phyloP scores from a whole-genome alignment of 2,797 vertebrate species.

The Argya squamiceps region DNA sequence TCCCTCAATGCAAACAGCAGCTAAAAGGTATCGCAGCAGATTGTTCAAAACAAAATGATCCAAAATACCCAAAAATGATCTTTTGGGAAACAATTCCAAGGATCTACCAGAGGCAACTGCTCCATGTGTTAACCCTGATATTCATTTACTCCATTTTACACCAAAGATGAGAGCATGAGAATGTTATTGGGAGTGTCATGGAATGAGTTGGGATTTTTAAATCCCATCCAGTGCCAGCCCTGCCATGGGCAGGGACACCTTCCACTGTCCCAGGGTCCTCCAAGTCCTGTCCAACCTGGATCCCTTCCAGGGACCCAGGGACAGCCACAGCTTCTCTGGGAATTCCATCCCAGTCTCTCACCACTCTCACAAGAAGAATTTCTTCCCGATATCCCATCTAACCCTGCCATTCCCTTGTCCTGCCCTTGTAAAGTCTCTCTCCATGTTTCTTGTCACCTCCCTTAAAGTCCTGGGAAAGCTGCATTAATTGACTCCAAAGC shows the following conservation, averaged over 20 bases:
- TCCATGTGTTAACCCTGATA: background rate
- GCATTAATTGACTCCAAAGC: background rate
- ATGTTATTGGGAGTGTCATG: rapidly evolving
- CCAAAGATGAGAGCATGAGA: background rate
- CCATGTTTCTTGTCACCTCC: background rate
- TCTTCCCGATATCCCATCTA: background rate
- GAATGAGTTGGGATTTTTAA: background rate
- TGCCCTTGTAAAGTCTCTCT: background rate
- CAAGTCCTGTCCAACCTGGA: background rate
- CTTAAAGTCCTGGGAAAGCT: background rate
- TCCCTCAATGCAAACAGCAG: background rate
- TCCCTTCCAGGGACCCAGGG: background rate
- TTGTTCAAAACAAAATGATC: background rate
- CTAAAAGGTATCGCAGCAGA: background rate
- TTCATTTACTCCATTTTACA: background rate
- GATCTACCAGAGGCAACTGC: background rate
- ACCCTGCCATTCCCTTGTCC: too few relatives aligned
- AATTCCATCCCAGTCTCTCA: background rate
- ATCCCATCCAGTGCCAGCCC: rapidly evolving
- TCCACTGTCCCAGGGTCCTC: rapidly evolving
- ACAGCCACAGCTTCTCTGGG: background rate
- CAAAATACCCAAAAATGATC: background rate
- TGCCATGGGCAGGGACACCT: background rate
- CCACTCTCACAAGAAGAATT: background rate
- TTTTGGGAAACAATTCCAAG: background rate